These are phyloP conservation scores for Styela plicata DNA, from an alignment of 23 tunicate species.

Conservation along the genomic window DNA sequence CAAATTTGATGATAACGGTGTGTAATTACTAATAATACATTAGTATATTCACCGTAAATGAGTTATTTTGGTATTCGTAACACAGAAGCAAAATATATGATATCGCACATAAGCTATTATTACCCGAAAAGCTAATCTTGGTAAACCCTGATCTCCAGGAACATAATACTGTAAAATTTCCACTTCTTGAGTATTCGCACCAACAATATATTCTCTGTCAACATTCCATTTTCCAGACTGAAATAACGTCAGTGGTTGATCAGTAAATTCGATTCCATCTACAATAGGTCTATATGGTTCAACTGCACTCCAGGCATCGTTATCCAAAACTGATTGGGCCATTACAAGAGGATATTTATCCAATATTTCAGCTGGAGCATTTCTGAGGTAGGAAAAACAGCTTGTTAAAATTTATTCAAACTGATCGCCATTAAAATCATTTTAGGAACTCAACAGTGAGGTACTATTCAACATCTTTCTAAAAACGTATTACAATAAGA, in stretches of 20 bases:
- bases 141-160: neutral
- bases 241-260: conserved; percentile 77
- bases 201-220: conserved; percentile 55
- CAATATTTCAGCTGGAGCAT: neutral
- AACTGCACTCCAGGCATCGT: conserved; percentile 57
- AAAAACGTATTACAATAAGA: too few relatives aligned
- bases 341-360: conserved; percentile 21
- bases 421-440: too few relatives aligned
- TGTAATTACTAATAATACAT: too few relatives aligned
- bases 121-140: conserved; percentile 5
- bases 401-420: too few relatives aligned
- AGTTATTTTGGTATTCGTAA: too few relatives aligned
- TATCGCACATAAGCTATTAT: too few relatives aligned
- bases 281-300: conserved; percentile 92
- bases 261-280: conserved; percentile 67
- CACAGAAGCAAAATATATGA: too few relatives aligned
- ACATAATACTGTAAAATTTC: conserved; percentile 32
- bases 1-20: too few relatives aligned
- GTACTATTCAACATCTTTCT: too few relatives aligned
- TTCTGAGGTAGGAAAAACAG: too few relatives aligned
- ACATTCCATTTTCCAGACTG: conserved; percentile 69
- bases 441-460: too few relatives aligned
- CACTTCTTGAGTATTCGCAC: conserved; percentile 51
- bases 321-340: conserved; percentile 16
- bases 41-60: too few relatives aligned